Evolutionary conservation across 2,113 vertebrate species (phyloP).

Genomic region (Rousettus leschenaultii): DNA sequence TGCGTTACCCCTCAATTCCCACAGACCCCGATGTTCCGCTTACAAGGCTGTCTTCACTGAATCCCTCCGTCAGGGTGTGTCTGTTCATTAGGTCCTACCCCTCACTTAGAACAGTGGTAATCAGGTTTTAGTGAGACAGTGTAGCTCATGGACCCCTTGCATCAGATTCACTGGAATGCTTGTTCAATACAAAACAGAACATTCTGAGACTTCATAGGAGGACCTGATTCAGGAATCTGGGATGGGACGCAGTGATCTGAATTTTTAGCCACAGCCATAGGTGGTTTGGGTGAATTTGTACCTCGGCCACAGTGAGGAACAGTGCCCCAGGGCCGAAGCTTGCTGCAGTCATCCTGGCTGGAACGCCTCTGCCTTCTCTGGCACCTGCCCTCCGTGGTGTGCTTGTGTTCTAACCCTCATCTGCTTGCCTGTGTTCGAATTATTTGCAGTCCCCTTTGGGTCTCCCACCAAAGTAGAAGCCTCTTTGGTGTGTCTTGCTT

Average conservation of each 20-base stretch:
- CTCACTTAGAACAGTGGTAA: not conserved
- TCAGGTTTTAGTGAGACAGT: not conserved
- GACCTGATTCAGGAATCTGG: not conserved
- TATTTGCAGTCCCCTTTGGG: not conserved
- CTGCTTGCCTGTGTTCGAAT: not conserved
- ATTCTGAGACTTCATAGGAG: not conserved
- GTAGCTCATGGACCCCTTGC: not conserved
- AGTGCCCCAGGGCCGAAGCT: not conserved
- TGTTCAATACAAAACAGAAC: not conserved
- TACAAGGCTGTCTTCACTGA: not conserved
- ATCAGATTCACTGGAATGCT: not conserved
- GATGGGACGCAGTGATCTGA: not conserved
- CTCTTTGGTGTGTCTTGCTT: not conserved
- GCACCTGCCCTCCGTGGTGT: not conserved
- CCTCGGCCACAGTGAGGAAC: too few species aligned
- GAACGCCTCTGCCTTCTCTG: not conserved
- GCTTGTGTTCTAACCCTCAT: not conserved
- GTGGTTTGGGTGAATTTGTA: not conserved
- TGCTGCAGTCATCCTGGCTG: not conserved
- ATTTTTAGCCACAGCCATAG: not conserved
- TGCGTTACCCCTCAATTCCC: not conserved
- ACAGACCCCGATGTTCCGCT: not conserved
- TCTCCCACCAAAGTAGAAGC: not conserved
- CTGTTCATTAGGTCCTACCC: not conserved
- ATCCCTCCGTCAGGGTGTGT: accelerated